Evolutionary conservation across 64 coral and sea anemone species (phyloP).

Genomic region (Catalaphyllia jardinei): DNA sequence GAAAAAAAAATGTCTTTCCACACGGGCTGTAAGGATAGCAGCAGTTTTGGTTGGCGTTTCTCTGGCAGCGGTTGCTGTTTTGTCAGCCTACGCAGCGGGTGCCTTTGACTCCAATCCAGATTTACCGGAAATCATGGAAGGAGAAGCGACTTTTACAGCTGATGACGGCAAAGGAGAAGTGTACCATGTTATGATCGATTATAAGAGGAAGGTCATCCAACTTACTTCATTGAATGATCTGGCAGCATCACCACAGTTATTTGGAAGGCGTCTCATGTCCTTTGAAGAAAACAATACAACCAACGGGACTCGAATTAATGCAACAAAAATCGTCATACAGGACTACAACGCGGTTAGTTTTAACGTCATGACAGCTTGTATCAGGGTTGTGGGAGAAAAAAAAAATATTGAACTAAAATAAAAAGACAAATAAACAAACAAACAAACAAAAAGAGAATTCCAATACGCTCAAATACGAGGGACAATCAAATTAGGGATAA

Average conservation of each 20-base stretch:
- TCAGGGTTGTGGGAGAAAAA: not conserved
- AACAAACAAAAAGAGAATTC: not conserved
- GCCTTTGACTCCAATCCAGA: constrained; percentile 34
- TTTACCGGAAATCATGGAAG: constrained; percentile 61
- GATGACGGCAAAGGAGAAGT: constrained; percentile 36
- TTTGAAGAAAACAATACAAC: constrained; percentile 15
- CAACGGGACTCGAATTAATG: constrained; percentile 9
- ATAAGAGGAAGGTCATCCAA: constrained; percentile 47
- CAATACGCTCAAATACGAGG: not conserved
- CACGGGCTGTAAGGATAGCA: not conserved
- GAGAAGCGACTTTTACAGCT: constrained; percentile 36
- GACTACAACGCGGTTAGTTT: constrained; percentile 52
- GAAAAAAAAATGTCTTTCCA: not conserved
- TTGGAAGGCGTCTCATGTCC: constrained; percentile 33
- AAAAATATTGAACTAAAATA: too few species aligned
- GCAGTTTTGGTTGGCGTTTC: constrained; percentile 25
- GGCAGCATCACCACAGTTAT: not conserved
- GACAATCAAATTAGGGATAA: not conserved
- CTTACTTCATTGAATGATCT: constrained; percentile 19
- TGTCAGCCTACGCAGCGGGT: constrained; percentile 1
- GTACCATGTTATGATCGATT: constrained; percentile 43
- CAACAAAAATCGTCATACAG: constrained; percentile 53
- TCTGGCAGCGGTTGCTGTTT: constrained; percentile 5
- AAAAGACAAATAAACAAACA: not conserved
- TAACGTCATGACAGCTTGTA: not conserved